These are phyloP conservation scores for Eilema caniola DNA, from an alignment of 2,888 invertebrate genomes.

Conservation along the genomic window DNA sequence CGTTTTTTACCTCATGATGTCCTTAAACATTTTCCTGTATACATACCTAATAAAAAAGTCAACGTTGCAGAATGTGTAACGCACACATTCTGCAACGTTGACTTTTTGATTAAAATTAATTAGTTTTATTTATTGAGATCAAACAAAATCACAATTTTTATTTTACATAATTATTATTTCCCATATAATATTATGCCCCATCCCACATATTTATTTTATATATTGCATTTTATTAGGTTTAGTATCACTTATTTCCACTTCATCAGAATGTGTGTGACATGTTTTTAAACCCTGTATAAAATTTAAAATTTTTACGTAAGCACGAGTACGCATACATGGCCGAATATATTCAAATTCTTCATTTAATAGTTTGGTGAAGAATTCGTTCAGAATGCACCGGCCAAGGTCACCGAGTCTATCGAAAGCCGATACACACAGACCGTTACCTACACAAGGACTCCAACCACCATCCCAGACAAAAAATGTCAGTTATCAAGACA, in stretches of 20 bases:
- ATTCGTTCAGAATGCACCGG: no score
- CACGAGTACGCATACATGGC: conserved; percentile 2
- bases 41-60: conserved; percentile 6
- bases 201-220: conserved; percentile 3
- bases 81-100: no score
- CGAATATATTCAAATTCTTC: no score
- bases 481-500: no score
- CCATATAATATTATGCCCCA: conserved; percentile 7
- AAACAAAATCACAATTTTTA: no score
- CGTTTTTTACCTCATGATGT: neutral
- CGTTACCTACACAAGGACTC: no score
- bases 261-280: conserved; percentile 7
- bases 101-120: conserved; percentile 4
- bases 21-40: neutral
- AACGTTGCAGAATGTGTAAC: neutral
- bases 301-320: neutral
- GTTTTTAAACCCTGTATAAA: conserved; percentile 5
- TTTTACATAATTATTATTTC: no score
- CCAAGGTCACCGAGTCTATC: no score
- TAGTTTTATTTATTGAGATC: conserved; percentile 5
- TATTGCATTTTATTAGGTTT: conserved; percentile 5
- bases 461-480: no score
- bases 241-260: conserved; percentile 4
- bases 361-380: neutral
- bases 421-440: no score